A percentile compares a stretch with the other conserved stretches of the same genome.
Conservation (phyloP, 30 jellyfish, hydroid and myxozoan genomes). For the Cassiopea andromeda region DNA sequence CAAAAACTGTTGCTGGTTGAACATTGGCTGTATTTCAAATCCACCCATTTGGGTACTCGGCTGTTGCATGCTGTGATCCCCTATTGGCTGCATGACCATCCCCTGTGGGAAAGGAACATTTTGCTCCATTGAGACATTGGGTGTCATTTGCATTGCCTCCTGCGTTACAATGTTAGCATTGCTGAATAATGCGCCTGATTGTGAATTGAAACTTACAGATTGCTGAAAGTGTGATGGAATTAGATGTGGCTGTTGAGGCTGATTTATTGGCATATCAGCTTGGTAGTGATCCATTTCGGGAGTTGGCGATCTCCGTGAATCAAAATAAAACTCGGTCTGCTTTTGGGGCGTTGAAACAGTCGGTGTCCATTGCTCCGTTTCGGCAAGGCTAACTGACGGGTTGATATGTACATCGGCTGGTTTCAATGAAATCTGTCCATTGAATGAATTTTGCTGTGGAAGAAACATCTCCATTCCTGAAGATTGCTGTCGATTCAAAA, state of each 20-base stretch:
- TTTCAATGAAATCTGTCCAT: constrained; percentile 11
- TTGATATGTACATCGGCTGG: background rate
- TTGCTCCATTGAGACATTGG: constrained; percentile 26
- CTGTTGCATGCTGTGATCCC: constrained; percentile 4
- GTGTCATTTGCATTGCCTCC: background rate
- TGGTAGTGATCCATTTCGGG: constrained; percentile 83
- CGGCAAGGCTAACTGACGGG: background rate
- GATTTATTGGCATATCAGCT: background rate
- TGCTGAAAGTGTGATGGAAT: constrained; percentile 28
- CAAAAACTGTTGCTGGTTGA: constrained; percentile 10
- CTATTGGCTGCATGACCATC: background rate
- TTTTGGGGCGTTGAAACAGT: constrained; percentile 37
- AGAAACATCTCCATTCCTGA: constrained; percentile 9
- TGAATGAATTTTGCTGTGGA: constrained; percentile 39
- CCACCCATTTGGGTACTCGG: constrained; percentile 4
- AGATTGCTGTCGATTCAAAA: background rate
- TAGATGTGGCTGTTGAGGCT: constrained; percentile 7
- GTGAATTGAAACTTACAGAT: background rate
- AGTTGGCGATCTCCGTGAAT: constrained; percentile 86
- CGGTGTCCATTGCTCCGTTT: constrained; percentile 52
- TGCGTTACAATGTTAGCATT: background rate
- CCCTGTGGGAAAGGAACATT: background rate
- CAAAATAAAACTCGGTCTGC: constrained; percentile 48
- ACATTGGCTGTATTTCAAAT: constrained; percentile 12
- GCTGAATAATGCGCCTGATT: background rate